Base-by-base conservation (phyloP, 2,797 vertebrate species). In the Acanthis flammea region DNA sequence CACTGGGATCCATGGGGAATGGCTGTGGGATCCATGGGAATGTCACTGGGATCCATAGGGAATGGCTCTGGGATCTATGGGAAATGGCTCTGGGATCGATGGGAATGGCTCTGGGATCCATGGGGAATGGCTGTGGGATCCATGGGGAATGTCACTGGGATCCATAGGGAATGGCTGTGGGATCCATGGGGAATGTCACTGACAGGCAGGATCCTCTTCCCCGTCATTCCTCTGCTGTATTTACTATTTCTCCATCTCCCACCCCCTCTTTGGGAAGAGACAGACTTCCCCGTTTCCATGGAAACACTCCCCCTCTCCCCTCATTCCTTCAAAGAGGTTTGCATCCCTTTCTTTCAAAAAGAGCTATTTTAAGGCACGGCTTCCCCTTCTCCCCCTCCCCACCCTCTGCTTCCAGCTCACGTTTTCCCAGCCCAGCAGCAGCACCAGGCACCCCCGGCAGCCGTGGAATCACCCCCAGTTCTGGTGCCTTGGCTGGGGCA, bases 311-410 rank as follows among this genome's bases (percentile, higher is more conserved):
- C 80, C 87, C 93, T 94, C 82, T 88, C 95, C 92, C 81, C 81
- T 95, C 88, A 72, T 41, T 78, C 68, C 94, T 94, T 94, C 95
- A 97, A 94, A 96, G 96, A 95, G 84, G 61, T 97, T 97, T 97
- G 94, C 96, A 95, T 95, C 68, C 24, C 14, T 95, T 97, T 88
- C 92, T 97, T 97, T 96, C 96, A 94, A 66, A 96, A 94, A 74
- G 19, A 35, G 77, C 96, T 98, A 98, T 98, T 97, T 98, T 97
- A 97, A 97, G 95, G 58, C 16, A 15, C 23, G 92, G 94, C 94
- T 89, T 97, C 83, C 94, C 94, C 94, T 95, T 88, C 87, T 84
- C 75, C 28, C 93, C 86, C 92, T 96, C 92, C 92, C 58, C 96
- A 91, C 51, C 48, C 77, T 65, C 51, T 1, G 33, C 90, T 96